Percentiles rank a stretch among this genome's conserved stretches.
These are phyloP conservation scores for Buathra laborator DNA, from an alignment of 2,888 invertebrate genomes.

Conservation along the genomic window DNA sequence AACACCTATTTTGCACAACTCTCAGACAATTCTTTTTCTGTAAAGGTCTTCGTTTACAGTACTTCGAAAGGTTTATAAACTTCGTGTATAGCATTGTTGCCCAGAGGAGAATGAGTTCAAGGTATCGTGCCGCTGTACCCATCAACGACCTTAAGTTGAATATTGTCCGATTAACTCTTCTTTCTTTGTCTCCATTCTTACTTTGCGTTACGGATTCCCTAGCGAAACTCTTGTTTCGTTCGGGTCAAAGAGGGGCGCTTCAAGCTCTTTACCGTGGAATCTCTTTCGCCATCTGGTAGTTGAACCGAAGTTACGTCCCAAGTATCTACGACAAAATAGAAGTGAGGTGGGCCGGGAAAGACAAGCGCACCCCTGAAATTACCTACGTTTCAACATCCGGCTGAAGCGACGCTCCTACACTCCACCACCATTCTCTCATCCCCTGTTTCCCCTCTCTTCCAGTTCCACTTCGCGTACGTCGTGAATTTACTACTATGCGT, in stretches of 20 bases:
- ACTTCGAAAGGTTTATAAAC: background rate
- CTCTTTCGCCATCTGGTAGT: conserved; percentile 67
- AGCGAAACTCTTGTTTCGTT: background rate
- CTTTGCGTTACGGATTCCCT: background rate
- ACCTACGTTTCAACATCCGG: conserved; percentile 68
- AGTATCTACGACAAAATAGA: conserved; percentile 38
- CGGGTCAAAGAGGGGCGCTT: background rate
- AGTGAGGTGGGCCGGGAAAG: conserved; percentile 44
- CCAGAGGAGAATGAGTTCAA: background rate
- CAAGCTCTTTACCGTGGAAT: conserved; percentile 46
- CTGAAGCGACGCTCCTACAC: conserved; percentile 42
- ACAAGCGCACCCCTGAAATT: conserved; percentile 41
- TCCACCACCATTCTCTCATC: background rate
- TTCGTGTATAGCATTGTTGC: background rate
- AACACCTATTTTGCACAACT: too few relatives aligned
- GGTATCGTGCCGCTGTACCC: background rate
- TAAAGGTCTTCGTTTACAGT: too few relatives aligned
- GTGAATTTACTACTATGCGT: conserved; percentile 68
- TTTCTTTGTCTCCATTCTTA: background rate
- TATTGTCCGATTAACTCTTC: conserved; percentile 2
- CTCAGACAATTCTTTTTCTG: background rate
- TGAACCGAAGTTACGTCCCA: conserved; percentile 69
- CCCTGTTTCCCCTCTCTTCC: background rate
- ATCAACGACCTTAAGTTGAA: conserved; percentile 5
- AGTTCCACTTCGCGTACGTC: conserved; percentile 63